phyloP scores from a whole-genome alignment of 2,888 invertebrate genomes.

The Temnothorax ravouxi region DNA sequence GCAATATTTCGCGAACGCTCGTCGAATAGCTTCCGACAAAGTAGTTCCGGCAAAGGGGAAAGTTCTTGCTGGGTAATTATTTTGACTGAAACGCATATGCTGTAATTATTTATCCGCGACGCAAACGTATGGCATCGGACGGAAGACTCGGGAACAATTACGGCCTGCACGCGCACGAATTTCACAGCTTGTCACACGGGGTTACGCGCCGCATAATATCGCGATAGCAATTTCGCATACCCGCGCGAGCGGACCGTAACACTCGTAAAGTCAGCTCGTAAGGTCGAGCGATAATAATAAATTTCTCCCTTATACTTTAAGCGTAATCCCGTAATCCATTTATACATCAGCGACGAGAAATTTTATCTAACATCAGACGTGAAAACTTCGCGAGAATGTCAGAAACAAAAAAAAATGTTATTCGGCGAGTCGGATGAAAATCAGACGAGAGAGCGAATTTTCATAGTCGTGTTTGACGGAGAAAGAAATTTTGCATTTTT shows the following conservation, averaged over 20 bases:
- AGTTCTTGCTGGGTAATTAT: background rate
- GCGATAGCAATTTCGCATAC: conserved; percentile 25
- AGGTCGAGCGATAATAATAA: background rate
- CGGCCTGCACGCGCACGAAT: background rate
- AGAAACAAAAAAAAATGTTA: background rate
- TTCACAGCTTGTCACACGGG: conserved; percentile 6
- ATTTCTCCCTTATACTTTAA: conserved; percentile 16
- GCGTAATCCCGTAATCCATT: conserved; percentile 37
- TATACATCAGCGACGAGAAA: background rate
- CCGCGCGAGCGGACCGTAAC: background rate
- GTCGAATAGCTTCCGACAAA: background rate
- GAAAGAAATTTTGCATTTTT: background rate
- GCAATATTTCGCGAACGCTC: background rate
- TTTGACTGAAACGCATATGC: background rate
- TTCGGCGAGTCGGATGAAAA: background rate
- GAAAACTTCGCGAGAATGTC: background rate
- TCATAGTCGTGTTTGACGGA: background rate
- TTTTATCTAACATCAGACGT: background rate
- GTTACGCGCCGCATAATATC: background rate
- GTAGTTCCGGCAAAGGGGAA: background rate
- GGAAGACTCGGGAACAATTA: background rate
- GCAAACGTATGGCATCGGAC: background rate
- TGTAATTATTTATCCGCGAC: background rate
- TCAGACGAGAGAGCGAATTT: background rate
- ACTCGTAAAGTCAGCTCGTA: conserved; percentile 12